Evolutionary conservation across 1,140 invertebrate species (phyloP), one percentile per base, ranked within the genome.

Genomic region (Laodelphax striatellus): DNA sequence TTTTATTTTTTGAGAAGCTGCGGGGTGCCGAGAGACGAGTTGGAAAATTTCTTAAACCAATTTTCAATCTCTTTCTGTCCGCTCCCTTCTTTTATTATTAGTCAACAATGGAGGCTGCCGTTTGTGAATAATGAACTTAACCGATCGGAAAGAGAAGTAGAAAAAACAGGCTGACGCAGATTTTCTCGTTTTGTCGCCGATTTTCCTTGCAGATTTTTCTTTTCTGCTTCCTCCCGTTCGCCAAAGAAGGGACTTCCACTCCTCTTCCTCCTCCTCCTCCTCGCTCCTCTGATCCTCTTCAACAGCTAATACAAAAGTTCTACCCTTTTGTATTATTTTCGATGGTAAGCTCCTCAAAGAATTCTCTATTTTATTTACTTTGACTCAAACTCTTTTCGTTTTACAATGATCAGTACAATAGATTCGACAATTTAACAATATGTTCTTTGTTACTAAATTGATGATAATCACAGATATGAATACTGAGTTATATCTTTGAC

Each of bases 121-220:
- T 50, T 54, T 43, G 34, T 44, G 52, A 60, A 55, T 60, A 60
- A 60, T 44, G 59, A 53, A 52, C 55, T 60, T 43, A 60, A 60
- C 59, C 59, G 52, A 60, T 60, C 44, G 52, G 59, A 60, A 60
- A 53, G 53, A 55, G 41, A 16, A 53, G 52, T 55, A 60, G 55
- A 60, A 53, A 38, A 38, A 38, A 38, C 34, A 38, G 34, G 34
- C 34, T 9, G 34, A 38, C 34, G 34, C 34, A 38, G 34, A 38
- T 38, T 38, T 38, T 38, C 34, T 38, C 34, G 34, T 38, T 38
- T 38, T 38, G 34, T 38, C 34, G 34, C 34, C 34, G 34, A 38
- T 11, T 22, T 50, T 19, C 46, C 16, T 22, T 50, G 46, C 46
- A 13, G 46, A 50, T 50, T 50, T 50, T 50, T 50, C 46, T 50